A percentile compares a stretch with the other conserved stretches of the same genome.
These are phyloP conservation scores for Phodopus roborovskii DNA, from an alignment of 2,113 vertebrate species.

Conservation along the genomic window DNA sequence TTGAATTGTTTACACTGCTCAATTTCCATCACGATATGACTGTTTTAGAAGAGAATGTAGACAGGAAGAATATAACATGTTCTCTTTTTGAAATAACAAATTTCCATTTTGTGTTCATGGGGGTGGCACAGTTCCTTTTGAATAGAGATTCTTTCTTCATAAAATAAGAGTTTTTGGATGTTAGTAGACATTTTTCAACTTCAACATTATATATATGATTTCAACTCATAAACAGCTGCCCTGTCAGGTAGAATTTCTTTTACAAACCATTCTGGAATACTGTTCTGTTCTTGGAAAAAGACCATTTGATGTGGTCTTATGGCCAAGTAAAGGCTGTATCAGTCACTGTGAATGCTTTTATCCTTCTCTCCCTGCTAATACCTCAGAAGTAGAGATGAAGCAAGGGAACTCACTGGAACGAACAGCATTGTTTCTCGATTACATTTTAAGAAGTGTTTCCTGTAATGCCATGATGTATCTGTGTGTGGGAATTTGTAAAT, in stretches of 20 bases:
- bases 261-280: constrained; percentile 48
- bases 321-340: background rate
- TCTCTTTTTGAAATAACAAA: background rate
- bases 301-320: constrained; percentile 7
- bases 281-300: constrained; percentile 25
- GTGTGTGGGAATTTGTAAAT: background rate
- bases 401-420: background rate
- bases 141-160: background rate
- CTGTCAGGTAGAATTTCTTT: background rate
- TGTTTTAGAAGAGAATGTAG: background rate
- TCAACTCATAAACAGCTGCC: constrained; percentile 16
- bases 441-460: background rate
- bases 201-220: background rate
- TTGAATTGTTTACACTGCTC: background rate
- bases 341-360: constrained; percentile 14
- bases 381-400: background rate
- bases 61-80: background rate
- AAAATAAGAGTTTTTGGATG: constrained; percentile 36
- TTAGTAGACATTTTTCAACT: constrained; percentile 39
- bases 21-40: background rate
- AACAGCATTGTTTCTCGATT: background rate
- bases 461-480: background rate
- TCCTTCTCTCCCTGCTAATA: background rate
- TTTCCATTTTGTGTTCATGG: background rate
- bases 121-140: background rate